phyloP scores from a whole-genome alignment of 1,140 invertebrate species.

The Sipha flava region DNA sequence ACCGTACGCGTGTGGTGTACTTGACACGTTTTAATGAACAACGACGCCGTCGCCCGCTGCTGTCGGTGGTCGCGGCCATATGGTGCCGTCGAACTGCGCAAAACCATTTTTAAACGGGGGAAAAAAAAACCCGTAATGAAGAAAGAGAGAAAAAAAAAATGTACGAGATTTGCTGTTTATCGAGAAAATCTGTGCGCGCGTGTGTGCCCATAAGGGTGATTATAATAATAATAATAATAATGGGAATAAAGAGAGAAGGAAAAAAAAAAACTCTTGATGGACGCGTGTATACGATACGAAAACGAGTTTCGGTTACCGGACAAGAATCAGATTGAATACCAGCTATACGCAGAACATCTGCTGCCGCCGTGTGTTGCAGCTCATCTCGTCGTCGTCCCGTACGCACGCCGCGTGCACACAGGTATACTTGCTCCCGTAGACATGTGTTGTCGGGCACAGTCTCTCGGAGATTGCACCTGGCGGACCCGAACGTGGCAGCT shows the following conservation, averaged over 20 bases:
- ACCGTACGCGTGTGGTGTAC: neutral
- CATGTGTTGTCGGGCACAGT: conserved; percentile 15
- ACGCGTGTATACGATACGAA: neutral
- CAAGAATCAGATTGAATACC: neutral
- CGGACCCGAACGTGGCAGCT: conserved; percentile 14
- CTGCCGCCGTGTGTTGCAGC: neutral
- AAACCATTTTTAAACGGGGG: too few relatives aligned
- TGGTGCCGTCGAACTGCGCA: neutral
- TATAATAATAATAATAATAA: neutral
- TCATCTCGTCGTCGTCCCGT: too few relatives aligned
- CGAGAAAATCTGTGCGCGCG: neutral
- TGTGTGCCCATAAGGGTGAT: neutral
- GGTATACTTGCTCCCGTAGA: too few relatives aligned
- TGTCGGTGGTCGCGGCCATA: neutral
- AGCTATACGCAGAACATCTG: neutral
- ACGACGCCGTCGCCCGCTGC: neutral
- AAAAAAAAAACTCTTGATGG: neutral
- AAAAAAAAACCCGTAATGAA: too few relatives aligned
- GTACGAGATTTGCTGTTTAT: conserved; percentile 3
- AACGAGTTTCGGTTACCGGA: neutral
- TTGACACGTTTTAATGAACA: neutral
- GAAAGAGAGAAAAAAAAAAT: neutral
- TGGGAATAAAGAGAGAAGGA: neutral
- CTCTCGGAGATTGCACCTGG: conserved; percentile 19
- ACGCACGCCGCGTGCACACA: too few relatives aligned